Percentiles rank a stretch among this genome's conserved stretches.
Evolutionary conservation across 2,888 invertebrate genomes (phyloP).

Genomic region (Agapetus fuscipes): DNA sequence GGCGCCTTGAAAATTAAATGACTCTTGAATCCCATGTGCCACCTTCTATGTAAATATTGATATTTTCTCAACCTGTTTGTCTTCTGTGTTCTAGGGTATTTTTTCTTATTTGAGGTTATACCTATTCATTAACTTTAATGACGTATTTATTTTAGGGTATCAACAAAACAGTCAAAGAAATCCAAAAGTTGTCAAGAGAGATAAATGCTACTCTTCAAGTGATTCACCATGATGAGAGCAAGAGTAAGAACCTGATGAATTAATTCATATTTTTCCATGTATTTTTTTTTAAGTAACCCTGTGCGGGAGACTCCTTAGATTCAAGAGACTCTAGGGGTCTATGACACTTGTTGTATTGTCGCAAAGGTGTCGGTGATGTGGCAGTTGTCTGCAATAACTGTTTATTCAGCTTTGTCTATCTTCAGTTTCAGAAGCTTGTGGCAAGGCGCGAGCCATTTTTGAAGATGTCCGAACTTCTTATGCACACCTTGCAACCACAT

Average conservation of each 20-base stretch:
- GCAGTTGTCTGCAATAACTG: too few relatives aligned
- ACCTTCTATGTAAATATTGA: slow-evolving; percentile 15
- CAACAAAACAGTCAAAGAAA: slow-evolving; percentile 58
- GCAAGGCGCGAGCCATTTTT: slow-evolving; percentile 54
- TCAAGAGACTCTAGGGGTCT: neutral
- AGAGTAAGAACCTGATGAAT: slow-evolving; percentile 45
- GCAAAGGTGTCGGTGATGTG: too few relatives aligned
- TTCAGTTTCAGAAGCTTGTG: slow-evolving; percentile 54
- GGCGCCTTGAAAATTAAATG: neutral
- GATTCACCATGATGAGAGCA: slow-evolving; percentile 65
- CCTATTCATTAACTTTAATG: too few relatives aligned
- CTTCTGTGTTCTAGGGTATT: too few relatives aligned
- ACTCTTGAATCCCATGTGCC: neutral
- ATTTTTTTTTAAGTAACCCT: neutral
- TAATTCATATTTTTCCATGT: neutral
- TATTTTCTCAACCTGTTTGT: too few relatives aligned
- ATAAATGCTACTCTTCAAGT: slow-evolving; percentile 70
- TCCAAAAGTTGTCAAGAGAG: slow-evolving; percentile 70
- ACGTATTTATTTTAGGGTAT: slow-evolving; percentile 45
- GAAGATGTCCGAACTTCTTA: slow-evolving; percentile 56
- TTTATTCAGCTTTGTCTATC: slow-evolving; percentile 17
- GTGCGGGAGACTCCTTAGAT: neutral
- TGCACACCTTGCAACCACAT: slow-evolving; percentile 49
- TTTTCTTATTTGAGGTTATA: too few relatives aligned
- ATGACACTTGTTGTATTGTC: neutral